phyloP scores from a whole-genome alignment of 1,140 invertebrate genomes.

The Saxidomus purpurata region DNA sequence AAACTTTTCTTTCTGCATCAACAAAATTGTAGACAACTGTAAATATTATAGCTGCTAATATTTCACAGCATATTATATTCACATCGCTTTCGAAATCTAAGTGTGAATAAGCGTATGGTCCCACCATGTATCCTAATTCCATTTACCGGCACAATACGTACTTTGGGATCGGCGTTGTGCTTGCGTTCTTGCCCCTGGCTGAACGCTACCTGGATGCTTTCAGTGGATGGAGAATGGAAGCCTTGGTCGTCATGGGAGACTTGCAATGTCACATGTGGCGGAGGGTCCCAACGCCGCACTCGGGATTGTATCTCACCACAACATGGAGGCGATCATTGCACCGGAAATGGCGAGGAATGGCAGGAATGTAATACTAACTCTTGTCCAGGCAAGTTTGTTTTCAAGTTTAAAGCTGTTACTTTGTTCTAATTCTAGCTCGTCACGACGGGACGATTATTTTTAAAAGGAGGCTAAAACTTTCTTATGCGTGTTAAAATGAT shows the following conservation, averaged over 20 bases:
- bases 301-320: slow-evolving; percentile 69
- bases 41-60: background rate
- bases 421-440: too few relatives aligned
- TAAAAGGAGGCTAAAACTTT: background rate
- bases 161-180: background rate
- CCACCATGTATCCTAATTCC: background rate
- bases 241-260: slow-evolving; percentile 92
- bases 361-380: slow-evolving; percentile 70
- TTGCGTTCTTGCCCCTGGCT: background rate
- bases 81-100: slow-evolving; percentile 12
- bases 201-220: slow-evolving; percentile 44
- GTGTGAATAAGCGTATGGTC: too few relatives aligned
- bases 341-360: slow-evolving; percentile 64
- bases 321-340: slow-evolving; percentile 76
- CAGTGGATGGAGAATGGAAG: slow-evolving; percentile 80
- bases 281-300: slow-evolving; percentile 91
- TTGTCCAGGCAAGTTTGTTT: slow-evolving; percentile 77
- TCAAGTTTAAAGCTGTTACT: too few relatives aligned
- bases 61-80: background rate
- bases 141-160: background rate
- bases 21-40: background rate
- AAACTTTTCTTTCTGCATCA: background rate
- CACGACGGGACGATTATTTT: background rate
- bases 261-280: slow-evolving; percentile 95
- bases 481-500: background rate